These are phyloP conservation scores for Urocyon cinereoargenteus DNA, from an alignment of 2,797 vertebrate species.

Conservation along the genomic window DNA sequence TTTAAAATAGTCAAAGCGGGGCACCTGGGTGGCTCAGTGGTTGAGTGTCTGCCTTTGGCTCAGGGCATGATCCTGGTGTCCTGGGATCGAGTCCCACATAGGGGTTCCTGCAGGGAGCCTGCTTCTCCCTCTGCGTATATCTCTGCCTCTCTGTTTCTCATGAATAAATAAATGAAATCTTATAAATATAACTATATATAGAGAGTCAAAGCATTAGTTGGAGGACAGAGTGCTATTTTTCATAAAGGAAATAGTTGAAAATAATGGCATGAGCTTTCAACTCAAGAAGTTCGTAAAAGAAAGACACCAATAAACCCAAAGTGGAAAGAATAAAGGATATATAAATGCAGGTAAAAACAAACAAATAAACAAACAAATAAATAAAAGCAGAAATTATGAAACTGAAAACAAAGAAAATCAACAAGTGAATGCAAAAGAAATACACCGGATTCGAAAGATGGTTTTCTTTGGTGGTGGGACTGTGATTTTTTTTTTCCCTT, in stretches of 20 bases:
- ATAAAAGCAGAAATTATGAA: background rate
- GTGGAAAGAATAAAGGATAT: background rate
- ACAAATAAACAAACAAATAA: background rate
- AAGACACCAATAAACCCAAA: background rate
- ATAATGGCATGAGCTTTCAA: background rate
- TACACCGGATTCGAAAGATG: background rate
- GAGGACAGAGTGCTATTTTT: background rate
- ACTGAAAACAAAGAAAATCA: constrained; percentile 19
- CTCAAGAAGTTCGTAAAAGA: background rate
- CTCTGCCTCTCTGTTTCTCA: too few relatives aligned
- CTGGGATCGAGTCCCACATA: too few relatives aligned
- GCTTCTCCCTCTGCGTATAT: too few relatives aligned
- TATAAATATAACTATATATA: too few relatives aligned
- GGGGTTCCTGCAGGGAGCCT: too few relatives aligned
- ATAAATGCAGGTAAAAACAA: background rate
- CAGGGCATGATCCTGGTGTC: too few relatives aligned
- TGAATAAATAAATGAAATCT: too few relatives aligned
- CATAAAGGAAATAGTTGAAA: background rate
- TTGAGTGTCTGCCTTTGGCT: too few relatives aligned
- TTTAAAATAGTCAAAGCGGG: background rate
- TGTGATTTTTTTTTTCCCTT: background rate
- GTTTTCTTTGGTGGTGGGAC: background rate
- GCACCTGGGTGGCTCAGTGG: too few relatives aligned
- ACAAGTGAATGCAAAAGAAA: background rate
- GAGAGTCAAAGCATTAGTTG: background rate